Conservation (phyloP, 53 echinoderm and acorn worm genomes). For the Holothuria leucospilota region DNA sequence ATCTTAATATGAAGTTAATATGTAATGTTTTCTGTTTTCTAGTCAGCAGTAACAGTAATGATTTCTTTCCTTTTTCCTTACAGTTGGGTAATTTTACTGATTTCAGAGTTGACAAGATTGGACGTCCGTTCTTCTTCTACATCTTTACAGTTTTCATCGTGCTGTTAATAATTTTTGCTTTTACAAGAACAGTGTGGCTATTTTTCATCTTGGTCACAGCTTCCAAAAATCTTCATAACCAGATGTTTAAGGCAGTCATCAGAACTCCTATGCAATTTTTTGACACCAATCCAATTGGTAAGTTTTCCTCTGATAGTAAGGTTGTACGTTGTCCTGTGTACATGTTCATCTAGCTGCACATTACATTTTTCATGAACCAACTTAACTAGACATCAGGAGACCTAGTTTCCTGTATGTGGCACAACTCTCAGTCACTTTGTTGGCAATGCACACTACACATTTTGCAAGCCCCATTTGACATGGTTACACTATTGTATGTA, state of each 20-base stretch:
- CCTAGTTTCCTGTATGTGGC: too few relatives aligned
- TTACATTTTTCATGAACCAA: too few relatives aligned
- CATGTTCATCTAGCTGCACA: too few relatives aligned
- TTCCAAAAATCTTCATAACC: constrained; percentile 71
- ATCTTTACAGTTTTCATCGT: constrained; percentile 15
- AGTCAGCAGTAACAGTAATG: too few relatives aligned
- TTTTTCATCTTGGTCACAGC: constrained; percentile 67
- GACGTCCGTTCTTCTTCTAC: constrained; percentile 32
- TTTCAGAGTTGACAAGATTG: constrained; percentile 33
- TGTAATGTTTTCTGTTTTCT: too few relatives aligned
- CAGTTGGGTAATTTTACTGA: constrained; percentile 25
- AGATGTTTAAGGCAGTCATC: constrained; percentile 72
- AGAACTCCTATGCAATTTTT: constrained; percentile 81
- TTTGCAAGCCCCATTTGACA: too few relatives aligned
- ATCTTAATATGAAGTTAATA: too few relatives aligned
- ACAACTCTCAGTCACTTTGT: too few relatives aligned
- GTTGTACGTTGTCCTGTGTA: too few relatives aligned
- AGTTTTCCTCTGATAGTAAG: background rate
- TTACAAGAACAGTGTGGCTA: constrained; percentile 64
- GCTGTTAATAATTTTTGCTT: constrained; percentile 22
- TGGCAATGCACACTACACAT: too few relatives aligned
- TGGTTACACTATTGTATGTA: too few relatives aligned
- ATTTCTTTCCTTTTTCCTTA: background rate
- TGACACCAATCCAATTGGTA: constrained; percentile 83
- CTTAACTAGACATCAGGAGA: too few relatives aligned